Evolutionary conservation across 1,140 invertebrate genomes (phyloP).

Genomic region (Arion vulgaris): DNA sequence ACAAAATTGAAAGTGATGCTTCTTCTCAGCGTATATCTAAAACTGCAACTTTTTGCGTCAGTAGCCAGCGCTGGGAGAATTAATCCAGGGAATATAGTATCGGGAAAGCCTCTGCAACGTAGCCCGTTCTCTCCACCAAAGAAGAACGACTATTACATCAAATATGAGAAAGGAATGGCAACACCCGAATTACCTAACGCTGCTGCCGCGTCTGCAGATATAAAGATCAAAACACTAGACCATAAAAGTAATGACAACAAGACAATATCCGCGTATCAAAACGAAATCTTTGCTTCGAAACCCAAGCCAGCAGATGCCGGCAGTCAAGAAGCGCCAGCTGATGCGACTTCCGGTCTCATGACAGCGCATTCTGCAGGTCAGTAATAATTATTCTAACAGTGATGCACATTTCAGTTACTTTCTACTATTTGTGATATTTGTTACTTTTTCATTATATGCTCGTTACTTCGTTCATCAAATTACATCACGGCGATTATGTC

Average conservation of each 20-base stretch:
- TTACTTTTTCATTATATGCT: too few relatives aligned
- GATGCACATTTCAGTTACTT: too few relatives aligned
- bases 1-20: not conserved
- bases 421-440: too few relatives aligned
- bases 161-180: not conserved
- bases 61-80: not conserved
- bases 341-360: not conserved
- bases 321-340: slow-evolving; percentile 4
- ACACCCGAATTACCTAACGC: not conserved
- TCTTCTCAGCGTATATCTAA: not conserved
- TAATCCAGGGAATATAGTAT: not conserved
- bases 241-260: not conserved
- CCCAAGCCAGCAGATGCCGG: not conserved
- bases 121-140: not conserved
- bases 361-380: not conserved
- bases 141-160: not conserved
- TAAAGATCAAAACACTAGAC: not conserved
- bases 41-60: not conserved
- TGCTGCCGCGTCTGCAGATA: not conserved
- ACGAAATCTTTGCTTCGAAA: not conserved
- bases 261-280: slow-evolving; percentile 1
- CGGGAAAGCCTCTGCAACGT: not conserved
- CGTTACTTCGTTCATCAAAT: too few relatives aligned
- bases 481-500: too few relatives aligned
- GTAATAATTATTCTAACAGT: not conserved